Base-by-base conservation (phyloP, 1,140 invertebrate species). In the Leptonema lineaticorne region DNA sequence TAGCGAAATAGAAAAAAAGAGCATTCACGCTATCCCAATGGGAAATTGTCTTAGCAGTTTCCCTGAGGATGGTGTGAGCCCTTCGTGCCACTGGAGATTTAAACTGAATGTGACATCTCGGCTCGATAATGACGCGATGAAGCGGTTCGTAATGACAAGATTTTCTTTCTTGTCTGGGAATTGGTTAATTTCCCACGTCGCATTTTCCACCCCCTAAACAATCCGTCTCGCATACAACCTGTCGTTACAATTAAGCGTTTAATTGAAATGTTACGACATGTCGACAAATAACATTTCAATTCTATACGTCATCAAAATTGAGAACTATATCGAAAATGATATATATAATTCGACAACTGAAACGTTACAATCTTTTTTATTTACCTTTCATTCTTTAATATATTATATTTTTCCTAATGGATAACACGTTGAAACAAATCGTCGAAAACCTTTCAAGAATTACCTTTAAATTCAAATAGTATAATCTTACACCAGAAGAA, bases 21-120 rank as follows among this genome's bases (percentile, higher is more conserved):
- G 24, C 24, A 9, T 28, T 59, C 57, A 37, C 57, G 30, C 57
- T 16, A 59, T 30, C 16, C 57, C 30, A 33, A 8, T 33, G 30
- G 57, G 30, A 59, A 59, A 59, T 59, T 20, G 57, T 59, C 57
- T 59, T 37, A 45, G 14, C 26, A n/a, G n/a, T n/a, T n/a, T n/a
- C n/a, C 41, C 22, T 22, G 30, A 33, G 28, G 57, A 20, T 27
- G 30, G 7, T 18, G 16, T 9, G 4, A 22, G 11, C 3, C 8
- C 29, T 14, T 24, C 14, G 5, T 26, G 56, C 29, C 56, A 46
- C 41, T 24, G 6, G 29, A 46, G 59, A 62, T 62, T 62, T 37
- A 46, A 45, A 62, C 41, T 45, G 33, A 14, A 45, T 30, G 33
- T 62, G 59, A 62, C 59, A 37, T 62, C 41, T 46, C 20, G 22